These are phyloP conservation scores for Minunthozetes semirufus DNA, from an alignment of 2,888 invertebrate species.

Conservation along the genomic window DNA sequence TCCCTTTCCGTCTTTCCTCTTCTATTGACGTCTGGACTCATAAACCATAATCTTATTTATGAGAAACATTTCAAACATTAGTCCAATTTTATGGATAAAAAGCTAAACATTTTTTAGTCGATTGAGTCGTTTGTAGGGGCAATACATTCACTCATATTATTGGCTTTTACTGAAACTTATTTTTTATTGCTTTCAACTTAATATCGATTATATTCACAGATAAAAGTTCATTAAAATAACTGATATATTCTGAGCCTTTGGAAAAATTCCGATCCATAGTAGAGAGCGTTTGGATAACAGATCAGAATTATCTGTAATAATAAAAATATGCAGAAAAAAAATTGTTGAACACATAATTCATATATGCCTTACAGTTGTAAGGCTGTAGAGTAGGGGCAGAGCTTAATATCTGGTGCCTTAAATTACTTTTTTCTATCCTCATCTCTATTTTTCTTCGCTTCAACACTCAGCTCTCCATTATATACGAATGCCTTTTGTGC, in stretches of 20 bases:
- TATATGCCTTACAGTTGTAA: neutral
- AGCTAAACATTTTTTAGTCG: neutral
- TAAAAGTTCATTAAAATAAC: constrained; percentile 12
- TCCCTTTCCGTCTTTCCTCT: neutral
- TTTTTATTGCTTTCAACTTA: constrained; percentile 12
- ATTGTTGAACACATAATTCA: constrained; percentile 1
- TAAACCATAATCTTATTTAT: neutral
- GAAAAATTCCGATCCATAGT: too few species aligned
- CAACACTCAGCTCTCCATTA: neutral
- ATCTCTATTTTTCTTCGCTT: neutral
- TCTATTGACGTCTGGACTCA: neutral
- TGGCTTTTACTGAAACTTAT: neutral
- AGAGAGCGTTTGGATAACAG: neutral
- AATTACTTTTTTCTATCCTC: constrained; percentile 19
- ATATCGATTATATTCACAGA: neutral
- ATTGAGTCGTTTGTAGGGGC: neutral
- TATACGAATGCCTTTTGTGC: constrained; percentile 20
- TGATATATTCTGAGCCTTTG: neutral
- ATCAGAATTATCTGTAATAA: neutral
- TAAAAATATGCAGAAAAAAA: constrained; percentile 28
- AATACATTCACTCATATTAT: neutral
- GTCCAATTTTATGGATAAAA: neutral
- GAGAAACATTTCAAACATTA: neutral
- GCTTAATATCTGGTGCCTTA: constrained; percentile 1
- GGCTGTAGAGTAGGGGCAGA: neutral